Evolutionary conservation across 2,113 vertebrate genomes (phyloP).

Genomic region (Gallinago paraguaiae): DNA sequence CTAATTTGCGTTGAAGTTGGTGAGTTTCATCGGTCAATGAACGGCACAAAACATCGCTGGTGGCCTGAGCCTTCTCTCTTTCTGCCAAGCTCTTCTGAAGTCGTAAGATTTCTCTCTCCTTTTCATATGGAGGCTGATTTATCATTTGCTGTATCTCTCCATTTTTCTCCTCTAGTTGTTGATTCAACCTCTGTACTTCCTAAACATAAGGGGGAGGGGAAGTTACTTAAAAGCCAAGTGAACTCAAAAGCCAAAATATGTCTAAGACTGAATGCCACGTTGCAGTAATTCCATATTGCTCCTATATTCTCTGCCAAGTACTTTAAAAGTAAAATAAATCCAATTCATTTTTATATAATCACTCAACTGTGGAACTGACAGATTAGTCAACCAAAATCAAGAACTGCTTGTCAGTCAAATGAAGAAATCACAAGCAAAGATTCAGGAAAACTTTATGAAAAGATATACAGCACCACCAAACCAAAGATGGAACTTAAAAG

Average conservation of each 20-base stretch:
- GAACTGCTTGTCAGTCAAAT: not conserved
- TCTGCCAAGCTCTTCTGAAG: slow-evolving; percentile 79
- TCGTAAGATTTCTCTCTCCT: slow-evolving; percentile 78
- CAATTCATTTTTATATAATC: not conserved
- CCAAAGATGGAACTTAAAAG: not conserved
- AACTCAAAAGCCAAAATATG: not conserved
- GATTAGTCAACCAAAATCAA: not conserved
- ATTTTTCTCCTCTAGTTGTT: slow-evolving; percentile 79
- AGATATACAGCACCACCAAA: not conserved
- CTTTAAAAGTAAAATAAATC: not conserved
- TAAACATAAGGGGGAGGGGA: slow-evolving; percentile 35
- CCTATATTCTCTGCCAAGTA: not conserved
- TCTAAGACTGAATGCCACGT: not conserved
- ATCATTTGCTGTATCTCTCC: slow-evolving; percentile 73
- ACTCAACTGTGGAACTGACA: not conserved
- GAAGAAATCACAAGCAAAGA: not conserved
- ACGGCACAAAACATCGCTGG: slow-evolving; percentile 82
- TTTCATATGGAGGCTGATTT: slow-evolving; percentile 76
- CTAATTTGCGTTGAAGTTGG: slow-evolving; percentile 84
- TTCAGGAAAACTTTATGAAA: not conserved
- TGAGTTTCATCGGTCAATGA: slow-evolving; percentile 86
- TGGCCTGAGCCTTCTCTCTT: slow-evolving; percentile 78
- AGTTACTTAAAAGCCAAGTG: slow-evolving; percentile 5
- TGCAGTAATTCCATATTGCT: not conserved
- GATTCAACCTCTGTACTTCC: slow-evolving; percentile 83